phyloP scores from a whole-genome alignment of 1,140 invertebrate species.

The Trialeurodes vaporariorum region DNA sequence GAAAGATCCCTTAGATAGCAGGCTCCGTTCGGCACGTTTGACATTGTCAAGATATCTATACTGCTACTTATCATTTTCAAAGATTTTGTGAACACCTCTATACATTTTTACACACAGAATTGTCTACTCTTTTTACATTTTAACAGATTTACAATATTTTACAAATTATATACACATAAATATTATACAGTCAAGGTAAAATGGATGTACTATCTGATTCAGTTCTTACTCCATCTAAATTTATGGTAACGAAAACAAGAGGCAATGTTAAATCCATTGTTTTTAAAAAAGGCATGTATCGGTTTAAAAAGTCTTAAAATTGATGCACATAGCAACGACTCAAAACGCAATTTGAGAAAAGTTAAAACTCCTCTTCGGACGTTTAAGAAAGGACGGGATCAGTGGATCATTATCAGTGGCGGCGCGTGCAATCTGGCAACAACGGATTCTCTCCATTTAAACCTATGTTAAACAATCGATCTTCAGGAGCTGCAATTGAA shows the following conservation, averaged over 20 bases:
- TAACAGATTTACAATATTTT: not conserved
- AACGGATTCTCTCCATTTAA: no score
- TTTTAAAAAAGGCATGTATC: not conserved
- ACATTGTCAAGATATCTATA: no score
- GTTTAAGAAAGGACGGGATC: not conserved
- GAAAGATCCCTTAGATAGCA: no score
- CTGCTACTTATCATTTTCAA: no score
- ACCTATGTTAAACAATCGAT: no score
- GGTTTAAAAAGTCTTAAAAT: not conserved
- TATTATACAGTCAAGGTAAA: not conserved
- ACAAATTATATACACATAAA: not conserved
- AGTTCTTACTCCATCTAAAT: not conserved
- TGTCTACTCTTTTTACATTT: not conserved
- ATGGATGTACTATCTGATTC: not conserved
- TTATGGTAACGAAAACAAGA: not conserved
- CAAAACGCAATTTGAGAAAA: not conserved
- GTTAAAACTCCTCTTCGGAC: not conserved
- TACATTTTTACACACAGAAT: no score
- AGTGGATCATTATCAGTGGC: not conserved
- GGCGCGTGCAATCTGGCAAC: no score
- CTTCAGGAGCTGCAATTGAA: no score
- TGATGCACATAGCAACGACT: not conserved
- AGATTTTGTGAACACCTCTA: no score
- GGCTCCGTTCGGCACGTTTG: no score
- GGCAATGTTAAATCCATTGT: no score